These are phyloP conservation scores for Drosophila insularis DNA, from an alignment of 1,140 invertebrate genomes.

Conservation along the genomic window DNA sequence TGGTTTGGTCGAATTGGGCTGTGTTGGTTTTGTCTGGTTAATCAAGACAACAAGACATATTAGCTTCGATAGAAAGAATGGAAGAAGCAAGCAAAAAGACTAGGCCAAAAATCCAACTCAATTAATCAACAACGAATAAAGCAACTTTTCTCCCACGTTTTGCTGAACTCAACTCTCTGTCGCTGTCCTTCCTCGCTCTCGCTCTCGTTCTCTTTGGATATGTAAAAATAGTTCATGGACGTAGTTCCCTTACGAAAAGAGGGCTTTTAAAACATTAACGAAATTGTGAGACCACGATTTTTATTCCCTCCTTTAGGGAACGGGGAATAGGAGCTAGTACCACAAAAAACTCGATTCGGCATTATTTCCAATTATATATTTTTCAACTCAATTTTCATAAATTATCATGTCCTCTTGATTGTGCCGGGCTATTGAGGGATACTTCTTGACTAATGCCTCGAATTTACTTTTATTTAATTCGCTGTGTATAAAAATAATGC, in stretches of 20 bases:
- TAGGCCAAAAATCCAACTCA: constrained; percentile 57
- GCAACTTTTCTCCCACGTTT: constrained; percentile 6
- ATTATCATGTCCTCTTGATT: too few species aligned
- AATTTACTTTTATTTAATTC: background rate
- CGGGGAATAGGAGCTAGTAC: too few species aligned
- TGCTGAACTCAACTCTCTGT: background rate
- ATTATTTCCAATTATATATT: too few species aligned
- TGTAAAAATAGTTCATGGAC: background rate
- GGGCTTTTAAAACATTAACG: too few species aligned
- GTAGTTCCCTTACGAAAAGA: background rate
- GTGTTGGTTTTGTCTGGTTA: background rate
- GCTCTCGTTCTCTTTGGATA: background rate
- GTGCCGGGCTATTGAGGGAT: background rate
- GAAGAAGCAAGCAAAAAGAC: constrained; percentile 2
- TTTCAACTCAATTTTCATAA: too few species aligned
- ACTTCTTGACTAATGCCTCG: background rate
- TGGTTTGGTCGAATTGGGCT: background rate
- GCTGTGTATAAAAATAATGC: background rate
- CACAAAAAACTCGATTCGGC: too few species aligned
- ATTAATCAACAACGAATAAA: constrained; percentile 59
- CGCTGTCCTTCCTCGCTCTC: background rate
- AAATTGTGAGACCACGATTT: too few species aligned
- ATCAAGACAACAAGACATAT: constrained; percentile 41
- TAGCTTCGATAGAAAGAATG: constrained; percentile 21
- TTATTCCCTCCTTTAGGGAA: too few species aligned